These are phyloP conservation scores for Alosa alosa DNA, from an alignment of 2,113 vertebrate genomes.

Conservation along the genomic window DNA sequence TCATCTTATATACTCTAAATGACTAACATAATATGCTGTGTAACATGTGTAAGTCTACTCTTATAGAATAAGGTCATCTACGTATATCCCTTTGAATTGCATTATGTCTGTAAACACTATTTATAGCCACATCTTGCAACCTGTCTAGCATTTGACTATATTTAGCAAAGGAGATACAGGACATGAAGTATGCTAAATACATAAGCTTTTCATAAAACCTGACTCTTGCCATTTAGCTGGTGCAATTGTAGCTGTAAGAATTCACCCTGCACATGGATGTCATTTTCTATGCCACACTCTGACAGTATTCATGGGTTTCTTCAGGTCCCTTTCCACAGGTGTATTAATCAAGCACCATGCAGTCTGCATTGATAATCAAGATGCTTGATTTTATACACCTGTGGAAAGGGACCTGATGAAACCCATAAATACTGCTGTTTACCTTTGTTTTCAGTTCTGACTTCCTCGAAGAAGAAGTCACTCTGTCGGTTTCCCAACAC, in stretches of 20 bases:
- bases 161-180: background rate
- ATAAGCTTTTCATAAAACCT: background rate
- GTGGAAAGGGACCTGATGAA: too few relatives aligned
- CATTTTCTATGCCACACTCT: conserved; percentile 30
- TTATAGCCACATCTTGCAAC: background rate
- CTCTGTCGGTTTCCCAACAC: conserved; percentile 85
- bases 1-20: background rate
- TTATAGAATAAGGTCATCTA: background rate
- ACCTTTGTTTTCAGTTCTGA: conserved; percentile 96
- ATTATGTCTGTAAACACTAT: background rate
- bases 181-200: background rate
- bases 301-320: too few relatives aligned
- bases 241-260: conserved; percentile 46
- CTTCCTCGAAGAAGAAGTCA: conserved; percentile 90
- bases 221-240: background rate
- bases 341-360: too few relatives aligned
- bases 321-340: too few relatives aligned
- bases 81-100: background rate
- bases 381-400: too few relatives aligned
- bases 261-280: conserved; percentile 27
- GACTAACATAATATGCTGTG: background rate
- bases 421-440: conserved; percentile 3
- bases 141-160: background rate
- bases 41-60: background rate
- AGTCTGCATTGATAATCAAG: too few relatives aligned